These are phyloP conservation scores for Urechis unicinctus DNA, from an alignment of 2,888 invertebrate genomes.

Conservation along the genomic window DNA sequence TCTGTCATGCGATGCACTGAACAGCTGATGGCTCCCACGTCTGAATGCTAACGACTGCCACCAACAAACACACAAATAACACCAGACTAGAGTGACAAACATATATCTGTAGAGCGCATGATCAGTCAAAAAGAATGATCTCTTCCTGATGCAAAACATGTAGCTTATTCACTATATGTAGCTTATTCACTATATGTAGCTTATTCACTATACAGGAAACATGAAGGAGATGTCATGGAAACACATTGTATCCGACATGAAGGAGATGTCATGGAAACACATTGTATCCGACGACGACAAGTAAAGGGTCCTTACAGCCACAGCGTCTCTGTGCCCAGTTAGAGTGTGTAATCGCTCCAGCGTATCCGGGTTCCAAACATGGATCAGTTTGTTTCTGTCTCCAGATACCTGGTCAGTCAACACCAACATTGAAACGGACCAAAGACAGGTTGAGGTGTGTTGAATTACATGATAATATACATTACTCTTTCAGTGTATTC, in stretches of 20 bases:
- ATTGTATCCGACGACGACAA: slow-evolving; percentile 2
- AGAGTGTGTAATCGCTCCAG: slow-evolving; percentile 73
- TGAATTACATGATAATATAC: no score
- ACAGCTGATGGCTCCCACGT: slow-evolving; percentile 77
- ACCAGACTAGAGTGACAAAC: no score
- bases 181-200: no score
- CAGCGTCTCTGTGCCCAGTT: slow-evolving; percentile 51
- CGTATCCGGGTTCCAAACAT: slow-evolving; percentile 76
- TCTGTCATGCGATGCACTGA: slow-evolving; percentile 54
- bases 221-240: no score
- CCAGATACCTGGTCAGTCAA: slow-evolving; percentile 52
- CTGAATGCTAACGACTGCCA: slow-evolving; percentile 71
- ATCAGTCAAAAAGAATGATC: background rate
- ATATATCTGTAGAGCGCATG: background rate
- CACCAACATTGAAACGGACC: background rate
- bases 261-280: no score
- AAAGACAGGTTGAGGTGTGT: no score
- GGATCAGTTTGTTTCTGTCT: slow-evolving; percentile 64
- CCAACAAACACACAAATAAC: slow-evolving; percentile 1
- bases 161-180: background rate
- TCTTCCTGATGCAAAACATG: slow-evolving; percentile 1
- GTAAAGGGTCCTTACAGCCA: slow-evolving; percentile 41
- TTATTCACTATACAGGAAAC: no score
- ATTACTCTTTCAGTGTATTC: no score
- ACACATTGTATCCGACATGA: no score